A percentile compares a stretch with the other conserved stretches of the same genome.
Evolutionary conservation across 1,140 invertebrate genomes (phyloP).

Genomic region (Drosophila littoralis): DNA sequence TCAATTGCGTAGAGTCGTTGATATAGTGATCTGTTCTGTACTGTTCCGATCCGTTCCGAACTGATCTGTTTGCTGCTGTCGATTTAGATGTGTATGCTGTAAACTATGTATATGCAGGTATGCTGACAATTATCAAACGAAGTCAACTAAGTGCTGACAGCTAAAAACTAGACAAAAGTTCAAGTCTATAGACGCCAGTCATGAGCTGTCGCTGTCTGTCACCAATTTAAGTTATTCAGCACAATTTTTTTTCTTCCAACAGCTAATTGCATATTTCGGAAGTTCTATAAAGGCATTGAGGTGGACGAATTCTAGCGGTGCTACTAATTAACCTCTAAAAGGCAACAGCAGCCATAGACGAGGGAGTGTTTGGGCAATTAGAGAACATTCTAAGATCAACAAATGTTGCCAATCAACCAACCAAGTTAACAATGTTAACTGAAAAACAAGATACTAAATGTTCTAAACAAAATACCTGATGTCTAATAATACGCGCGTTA

Average conservation of each 20-base stretch:
- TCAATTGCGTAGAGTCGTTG: constrained; percentile 52
- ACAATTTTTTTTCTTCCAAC: constrained; percentile 16
- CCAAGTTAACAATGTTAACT: no score
- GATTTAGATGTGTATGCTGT: constrained; percentile 14
- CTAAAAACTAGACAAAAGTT: constrained; percentile 56
- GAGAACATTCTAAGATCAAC: neutral
- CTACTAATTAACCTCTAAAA: constrained; percentile 65
- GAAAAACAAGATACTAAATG: constrained; percentile 21
- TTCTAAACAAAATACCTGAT: neutral
- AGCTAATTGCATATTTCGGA: constrained; percentile 67
- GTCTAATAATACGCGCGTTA: neutral
- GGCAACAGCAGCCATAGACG: constrained; percentile 1
- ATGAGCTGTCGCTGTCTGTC: constrained; percentile 30
- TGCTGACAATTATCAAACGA: constrained; percentile 31
- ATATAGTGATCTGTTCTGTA: constrained; percentile 9
- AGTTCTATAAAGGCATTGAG: constrained; percentile 57
- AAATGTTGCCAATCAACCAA: no score
- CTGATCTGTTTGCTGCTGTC: constrained; percentile 15
- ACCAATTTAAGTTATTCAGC: constrained; percentile 43
- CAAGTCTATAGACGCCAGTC: constrained; percentile 44
- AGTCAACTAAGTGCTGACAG: constrained; percentile 32
- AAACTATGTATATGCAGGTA: constrained; percentile 22
- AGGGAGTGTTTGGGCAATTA: constrained; percentile 9
- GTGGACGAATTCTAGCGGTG: constrained; percentile 45
- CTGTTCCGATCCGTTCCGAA: neutral